Conservation (phyloP, 1,140 invertebrate genomes). For the Heliconius eleuchia region DNA sequence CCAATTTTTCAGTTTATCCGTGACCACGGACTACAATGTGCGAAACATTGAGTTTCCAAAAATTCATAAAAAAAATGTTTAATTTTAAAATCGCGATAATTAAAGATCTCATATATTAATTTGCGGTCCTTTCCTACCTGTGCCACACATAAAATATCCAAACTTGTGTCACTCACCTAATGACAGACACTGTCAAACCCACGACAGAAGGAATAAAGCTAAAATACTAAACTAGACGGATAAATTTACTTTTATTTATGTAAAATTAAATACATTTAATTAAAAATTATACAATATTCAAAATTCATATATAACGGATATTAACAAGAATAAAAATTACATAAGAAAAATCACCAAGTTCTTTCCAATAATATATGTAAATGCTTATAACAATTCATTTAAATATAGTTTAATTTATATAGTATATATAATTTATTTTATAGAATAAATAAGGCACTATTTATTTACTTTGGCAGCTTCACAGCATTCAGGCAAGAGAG, state of each 20-base stretch:
- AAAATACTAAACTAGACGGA: conserved; percentile 19
- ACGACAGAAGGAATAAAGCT: conserved; percentile 1
- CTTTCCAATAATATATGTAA: not conserved
- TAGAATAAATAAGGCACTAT: conserved; percentile 2
- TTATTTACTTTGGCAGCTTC: conserved; percentile 11
- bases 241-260: conserved; percentile 12
- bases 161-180: conserved; percentile 79
- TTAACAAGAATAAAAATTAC: conserved; percentile 13
- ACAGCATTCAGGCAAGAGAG: conserved; percentile 29
- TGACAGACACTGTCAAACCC: conserved; percentile 25
- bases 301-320: not conserved
- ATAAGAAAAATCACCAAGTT: conserved; percentile 16
- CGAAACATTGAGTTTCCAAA: too few relatives aligned
- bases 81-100: too few relatives aligned
- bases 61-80: too few relatives aligned
- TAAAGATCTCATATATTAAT: not conserved
- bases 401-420: not conserved
- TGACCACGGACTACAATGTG: too few relatives aligned
- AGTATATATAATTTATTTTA: not conserved
- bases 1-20: too few relatives aligned
- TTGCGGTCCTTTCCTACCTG: conserved; percentile 72
- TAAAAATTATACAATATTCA: not conserved
- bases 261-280: conserved; percentile 15
- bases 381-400: not conserved
- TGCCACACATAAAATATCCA: conserved; percentile 71